These are phyloP conservation scores for Scylla paramamosain DNA, from an alignment of 1,140 invertebrate species.

Conservation along the genomic window DNA sequence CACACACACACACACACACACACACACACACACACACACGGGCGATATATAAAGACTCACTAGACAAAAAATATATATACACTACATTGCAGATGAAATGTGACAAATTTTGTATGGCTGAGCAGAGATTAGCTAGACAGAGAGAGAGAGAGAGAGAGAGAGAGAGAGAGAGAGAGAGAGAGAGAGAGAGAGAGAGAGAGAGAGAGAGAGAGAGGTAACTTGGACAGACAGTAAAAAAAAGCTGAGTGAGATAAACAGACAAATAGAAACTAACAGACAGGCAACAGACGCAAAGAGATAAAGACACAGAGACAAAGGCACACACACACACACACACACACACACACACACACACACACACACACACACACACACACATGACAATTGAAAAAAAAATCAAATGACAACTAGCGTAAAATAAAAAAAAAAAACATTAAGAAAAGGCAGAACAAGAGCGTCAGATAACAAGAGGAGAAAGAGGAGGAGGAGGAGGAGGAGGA, in stretches of 20 bases:
- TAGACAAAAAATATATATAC: not conserved
- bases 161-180: slow-evolving; percentile 52
- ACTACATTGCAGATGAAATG: not conserved
- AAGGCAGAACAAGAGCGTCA: not conserved
- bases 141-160: not conserved
- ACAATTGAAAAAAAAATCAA: not conserved
- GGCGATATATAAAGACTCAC: not conserved
- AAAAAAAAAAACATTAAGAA: not conserved
- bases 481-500: not conserved
- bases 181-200: slow-evolving; percentile 52
- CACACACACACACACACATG: too few species aligned
- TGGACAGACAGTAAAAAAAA: not conserved
- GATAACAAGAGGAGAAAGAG: not conserved
- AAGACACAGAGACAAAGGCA: not conserved
- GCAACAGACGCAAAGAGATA: not conserved
- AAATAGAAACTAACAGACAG: not conserved
- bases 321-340: too few species aligned
- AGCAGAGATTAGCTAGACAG: not conserved
- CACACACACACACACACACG: slow-evolving; percentile 22
- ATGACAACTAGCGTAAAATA: not conserved
- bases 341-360: too few species aligned
- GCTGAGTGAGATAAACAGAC: not conserved
- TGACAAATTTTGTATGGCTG: not conserved
- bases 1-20: slow-evolving; percentile 39
- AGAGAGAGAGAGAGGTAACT: slow-evolving; percentile 9